Base-by-base conservation (phyloP, 2,797 vertebrate species). In the Sylvia borin region DNA sequence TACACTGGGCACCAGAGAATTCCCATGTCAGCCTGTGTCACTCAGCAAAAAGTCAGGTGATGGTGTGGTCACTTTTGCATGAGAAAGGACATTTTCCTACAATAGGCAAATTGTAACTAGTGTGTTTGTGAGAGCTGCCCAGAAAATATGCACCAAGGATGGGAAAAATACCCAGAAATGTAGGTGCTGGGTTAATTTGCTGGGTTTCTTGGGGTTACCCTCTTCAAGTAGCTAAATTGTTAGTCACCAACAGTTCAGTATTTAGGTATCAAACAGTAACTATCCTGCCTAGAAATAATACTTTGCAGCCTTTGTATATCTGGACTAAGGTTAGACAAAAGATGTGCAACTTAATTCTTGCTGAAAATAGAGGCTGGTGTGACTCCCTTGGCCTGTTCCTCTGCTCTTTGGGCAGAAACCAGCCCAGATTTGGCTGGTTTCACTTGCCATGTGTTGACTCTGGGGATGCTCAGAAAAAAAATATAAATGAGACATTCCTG, bases 221-320 rank as follows among this genome's bases (percentile, higher is more conserved):
- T 70, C 25, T 53, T 25, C 4, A 4, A 73, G 38, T 3, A 17
- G 7, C 4, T 61, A 32, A 55, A 74, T 32, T 79, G 24, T 38
- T 96, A 7, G 34, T 93, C 21, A 86, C 40, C 21, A 60, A 17
- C 42, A 68, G 32, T 17, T 82, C 90, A 66, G 24, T 54, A 50
- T 95, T 94, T 82, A 82, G 57, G 75, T 93, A 65, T 18, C 27
- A 92, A 83, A 38, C 16, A 71, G 42, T 76, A 92, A 96, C 95
- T 76, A 92, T 15, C 31, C n/a, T 73, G 71, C 43, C 22, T 71
- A 57, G 26, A 90, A 94, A 84, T 73, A 62, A 79, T 51, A 31
- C 16, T 93, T 84, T 80, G 47, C 67, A 93, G 19, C 43, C 19
- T 96, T 93, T 93, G 3, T 10, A 32, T 76, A 21, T 62, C 55